A percentile compares a stretch with the other conserved stretches of the same genome.
Evolutionary conservation across 2,888 invertebrate genomes (phyloP).

Genomic region (Abrostola triplasia): DNA sequence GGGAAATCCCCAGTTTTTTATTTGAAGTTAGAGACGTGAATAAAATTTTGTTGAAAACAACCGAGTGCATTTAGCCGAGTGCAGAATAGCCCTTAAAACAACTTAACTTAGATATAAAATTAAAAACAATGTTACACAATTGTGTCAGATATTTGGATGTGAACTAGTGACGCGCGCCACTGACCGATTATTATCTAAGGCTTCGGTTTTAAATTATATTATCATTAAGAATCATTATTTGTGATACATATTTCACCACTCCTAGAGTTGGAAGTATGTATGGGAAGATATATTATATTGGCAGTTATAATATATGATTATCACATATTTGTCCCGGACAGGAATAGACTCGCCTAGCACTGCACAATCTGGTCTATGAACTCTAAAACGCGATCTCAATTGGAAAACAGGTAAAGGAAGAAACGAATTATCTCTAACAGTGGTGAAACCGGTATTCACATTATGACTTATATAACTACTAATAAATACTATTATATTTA

Average conservation of each 20-base stretch:
- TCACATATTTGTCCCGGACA: too few species aligned
- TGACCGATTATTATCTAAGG: conserved; percentile 5
- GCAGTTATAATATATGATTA: not conserved
- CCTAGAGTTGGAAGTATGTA: conserved; percentile 22
- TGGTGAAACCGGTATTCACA: conserved; percentile 24
- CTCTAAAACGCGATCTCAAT: not conserved
- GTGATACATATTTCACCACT: conserved; percentile 19
- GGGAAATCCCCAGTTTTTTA: too few species aligned
- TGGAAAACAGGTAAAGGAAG: conserved; percentile 2
- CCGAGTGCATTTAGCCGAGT: conserved; percentile 20
- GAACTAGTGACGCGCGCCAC: conserved; percentile 8
- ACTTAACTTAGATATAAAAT: conserved; percentile 40
- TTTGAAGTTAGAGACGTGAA: too few species aligned
- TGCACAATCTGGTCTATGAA: too few species aligned
- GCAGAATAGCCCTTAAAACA: conserved; percentile 32
- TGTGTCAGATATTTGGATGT: conserved; percentile 36
- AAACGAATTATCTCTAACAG: conserved; percentile 4
- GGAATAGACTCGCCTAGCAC: too few species aligned
- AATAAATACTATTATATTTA: conserved; percentile 39
- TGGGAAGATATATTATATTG: not conserved
- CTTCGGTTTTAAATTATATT: conserved; percentile 11
- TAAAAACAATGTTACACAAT: conserved; percentile 44
- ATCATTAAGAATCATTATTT: conserved; percentile 4
- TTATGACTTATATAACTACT: conserved; percentile 40
- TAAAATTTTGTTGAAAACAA: conserved; percentile 29